phyloP scores from a whole-genome alignment of 2,888 invertebrate species.

The Cistogaster globosa region DNA sequence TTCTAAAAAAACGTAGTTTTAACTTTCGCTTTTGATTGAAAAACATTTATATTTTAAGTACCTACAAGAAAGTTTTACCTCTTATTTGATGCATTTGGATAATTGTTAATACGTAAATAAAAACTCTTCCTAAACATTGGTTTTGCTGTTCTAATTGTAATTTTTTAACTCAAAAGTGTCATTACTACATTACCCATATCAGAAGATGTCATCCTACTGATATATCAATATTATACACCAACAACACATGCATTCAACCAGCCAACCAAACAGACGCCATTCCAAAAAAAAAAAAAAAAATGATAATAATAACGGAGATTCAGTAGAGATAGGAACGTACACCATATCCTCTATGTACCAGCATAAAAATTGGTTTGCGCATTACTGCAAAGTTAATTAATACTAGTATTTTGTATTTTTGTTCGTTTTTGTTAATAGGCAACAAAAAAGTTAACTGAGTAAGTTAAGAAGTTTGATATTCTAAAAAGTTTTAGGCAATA shows the following conservation, averaged over 20 bases:
- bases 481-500: too few species aligned
- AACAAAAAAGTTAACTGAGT: too few species aligned
- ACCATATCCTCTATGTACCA: constrained; percentile 56
- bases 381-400: too few species aligned
- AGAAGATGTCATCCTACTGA: constrained; percentile 68
- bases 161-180: constrained; percentile 66
- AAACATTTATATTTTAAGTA: background rate
- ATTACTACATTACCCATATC: constrained; percentile 71
- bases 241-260: constrained; percentile 36
- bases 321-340: constrained; percentile 75
- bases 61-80: background rate
- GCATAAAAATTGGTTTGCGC: background rate
- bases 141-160: constrained; percentile 49
- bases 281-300: constrained; percentile 43
- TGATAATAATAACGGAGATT: constrained; percentile 46
- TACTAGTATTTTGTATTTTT: too few species aligned
- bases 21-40: background rate
- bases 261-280: constrained; percentile 65
- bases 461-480: too few species aligned
- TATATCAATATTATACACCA: constrained; percentile 63
- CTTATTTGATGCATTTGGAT: constrained; percentile 31
- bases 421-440: too few species aligned
- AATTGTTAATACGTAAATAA: constrained; percentile 10
- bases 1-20: too few species aligned
- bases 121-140: constrained; percentile 20